Base-by-base conservation (phyloP, 1,140 invertebrate species). In the Brachionus koreanus region DNA sequence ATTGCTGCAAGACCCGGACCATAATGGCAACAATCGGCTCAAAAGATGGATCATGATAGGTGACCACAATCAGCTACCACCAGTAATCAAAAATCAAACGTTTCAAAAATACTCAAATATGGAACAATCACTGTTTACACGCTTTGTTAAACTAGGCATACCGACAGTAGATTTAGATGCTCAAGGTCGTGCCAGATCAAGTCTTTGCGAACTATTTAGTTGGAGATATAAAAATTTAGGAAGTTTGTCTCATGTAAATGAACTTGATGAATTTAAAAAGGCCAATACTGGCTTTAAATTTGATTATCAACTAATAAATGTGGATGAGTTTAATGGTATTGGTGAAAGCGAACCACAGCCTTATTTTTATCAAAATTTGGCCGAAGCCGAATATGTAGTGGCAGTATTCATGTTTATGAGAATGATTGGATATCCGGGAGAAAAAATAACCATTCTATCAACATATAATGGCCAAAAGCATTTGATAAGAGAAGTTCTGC, bases 1-100 rank as follows among this genome's bases (percentile, higher is more conserved):
- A 7, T 89, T 99, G 0, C 90, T 99, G 25, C 97, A 99, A 88
- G 81, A 79, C 23, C 57, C 83, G 1, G 75, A 83, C 43, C 42
- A 72, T 16, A 43, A 83, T 35, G 77, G 83, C n/a, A 57, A 39
- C 13, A 98, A 97, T 88, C 91, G 97, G 1, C 88, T 99, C 37
- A 99, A 99, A 89, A 91, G 98, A 12, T 99, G 98, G 97, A 98
- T 99, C 75, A 99, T 99, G 98, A 99, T 99, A 86, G 98, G 97
- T 5, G 97, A 99, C 90, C 98, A 99, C 88, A 95, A 99, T 89
- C 98, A 99, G 88, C 90, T 99, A 83, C 98, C 98, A 0, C 98
- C 98, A 0, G 96, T 99, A 9, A 98, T 99, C 43, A 99, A 99
- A 88, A 99, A 99, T 87, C 98, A 98, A 94, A 97, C 97, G 13